phyloP scores from a whole-genome alignment of 1,140 invertebrate genomes.

The Oncopeltus fasciatus region DNA sequence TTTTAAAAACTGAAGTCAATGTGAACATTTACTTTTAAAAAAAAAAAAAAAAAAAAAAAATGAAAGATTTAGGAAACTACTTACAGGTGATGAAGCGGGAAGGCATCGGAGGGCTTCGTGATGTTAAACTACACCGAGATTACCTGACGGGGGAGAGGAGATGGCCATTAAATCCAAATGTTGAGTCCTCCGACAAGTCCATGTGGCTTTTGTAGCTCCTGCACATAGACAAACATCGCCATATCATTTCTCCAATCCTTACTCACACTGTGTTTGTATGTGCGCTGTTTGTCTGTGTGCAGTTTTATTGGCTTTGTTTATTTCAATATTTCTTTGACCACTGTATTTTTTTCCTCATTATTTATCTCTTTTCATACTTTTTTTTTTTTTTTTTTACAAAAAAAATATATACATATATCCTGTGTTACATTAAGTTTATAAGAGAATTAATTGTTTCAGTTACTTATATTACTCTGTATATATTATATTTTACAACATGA shows the following conservation, averaged over 20 bases:
- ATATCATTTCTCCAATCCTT: slow-evolving; percentile 6
- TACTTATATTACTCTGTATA: too few species aligned
- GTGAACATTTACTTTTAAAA: too few species aligned
- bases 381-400: background rate
- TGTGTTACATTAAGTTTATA: background rate
- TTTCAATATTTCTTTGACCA: background rate
- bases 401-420: background rate
- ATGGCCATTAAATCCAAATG: too few species aligned
- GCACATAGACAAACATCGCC: slow-evolving; percentile 22
- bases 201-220: slow-evolving; percentile 8
- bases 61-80: too few species aligned
- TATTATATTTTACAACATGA: too few species aligned
- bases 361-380: background rate
- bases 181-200: background rate
- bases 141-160: background rate
- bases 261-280: slow-evolving; percentile 11
- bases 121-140: background rate
- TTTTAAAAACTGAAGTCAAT: too few species aligned
- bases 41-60: too few species aligned
- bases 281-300: slow-evolving; percentile 21
- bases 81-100: too few species aligned
- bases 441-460: too few species aligned
- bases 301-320: slow-evolving; percentile 7
- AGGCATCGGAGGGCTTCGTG: too few species aligned
- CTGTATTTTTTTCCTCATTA: background rate